Evolutionary conservation across 2,888 invertebrate species (phyloP).

Genomic region (Phengaris arion): DNA sequence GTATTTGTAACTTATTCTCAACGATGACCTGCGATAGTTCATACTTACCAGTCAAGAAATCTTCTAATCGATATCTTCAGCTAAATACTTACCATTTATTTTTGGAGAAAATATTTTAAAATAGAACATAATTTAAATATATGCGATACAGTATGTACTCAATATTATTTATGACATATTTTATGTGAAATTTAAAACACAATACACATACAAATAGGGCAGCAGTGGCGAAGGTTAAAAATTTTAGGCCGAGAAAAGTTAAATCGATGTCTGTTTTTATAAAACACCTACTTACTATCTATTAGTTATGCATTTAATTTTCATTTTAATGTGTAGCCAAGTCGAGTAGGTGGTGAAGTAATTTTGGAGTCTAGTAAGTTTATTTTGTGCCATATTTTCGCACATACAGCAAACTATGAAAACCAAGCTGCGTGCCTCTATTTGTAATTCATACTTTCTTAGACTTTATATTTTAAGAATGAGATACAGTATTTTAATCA

Average conservation of each 20-base stretch:
- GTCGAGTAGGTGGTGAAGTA: no score
- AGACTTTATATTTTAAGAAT: no score
- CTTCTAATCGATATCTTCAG: neutral
- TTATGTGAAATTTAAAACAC: neutral
- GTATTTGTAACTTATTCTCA: neutral
- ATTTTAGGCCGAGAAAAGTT: neutral
- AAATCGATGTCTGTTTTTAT: neutral
- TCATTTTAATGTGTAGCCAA: no score
- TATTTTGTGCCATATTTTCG: no score
- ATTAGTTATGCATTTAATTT: no score
- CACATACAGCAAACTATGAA: no score
- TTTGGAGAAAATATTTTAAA: slow-evolving; percentile 38
- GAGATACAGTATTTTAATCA: no score
- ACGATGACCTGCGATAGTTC: neutral
- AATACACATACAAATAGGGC: neutral
- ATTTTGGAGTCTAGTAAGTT: no score
- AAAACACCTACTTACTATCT: no score
- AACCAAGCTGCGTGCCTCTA: no score
- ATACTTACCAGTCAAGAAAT: neutral
- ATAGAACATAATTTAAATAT: slow-evolving; percentile 39
- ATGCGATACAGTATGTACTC: slow-evolving; percentile 36
- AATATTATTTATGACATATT: neutral
- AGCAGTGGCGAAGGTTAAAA: neutral
- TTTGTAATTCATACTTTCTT: no score
- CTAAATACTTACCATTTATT: slow-evolving; percentile 30